Conservation (phyloP, 1,140 invertebrate genomes). For the Pseudomyrmex cubaensis region DNA sequence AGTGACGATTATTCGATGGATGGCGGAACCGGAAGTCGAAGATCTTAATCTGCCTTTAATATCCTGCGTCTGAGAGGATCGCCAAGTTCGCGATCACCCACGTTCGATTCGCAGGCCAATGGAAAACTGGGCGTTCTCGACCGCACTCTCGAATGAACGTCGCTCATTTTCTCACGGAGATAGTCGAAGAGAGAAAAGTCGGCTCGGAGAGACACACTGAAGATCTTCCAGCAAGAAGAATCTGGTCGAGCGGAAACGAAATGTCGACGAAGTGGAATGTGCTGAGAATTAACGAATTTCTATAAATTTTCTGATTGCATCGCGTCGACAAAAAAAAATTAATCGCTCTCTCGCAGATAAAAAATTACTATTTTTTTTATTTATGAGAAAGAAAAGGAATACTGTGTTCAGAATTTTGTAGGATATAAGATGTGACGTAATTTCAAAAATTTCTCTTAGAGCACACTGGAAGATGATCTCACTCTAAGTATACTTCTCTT, state of each 20-base stretch:
- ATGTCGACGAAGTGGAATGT: conserved; percentile 39
- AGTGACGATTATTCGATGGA: conserved; percentile 51
- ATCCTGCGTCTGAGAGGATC: conserved; percentile 72
- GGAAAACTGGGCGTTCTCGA: conserved; percentile 57
- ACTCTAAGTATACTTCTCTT: conserved; percentile 12
- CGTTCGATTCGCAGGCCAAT: conserved; percentile 42
- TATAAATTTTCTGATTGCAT: neutral
- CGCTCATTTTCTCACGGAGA: conserved; percentile 72
- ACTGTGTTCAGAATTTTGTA: neutral
- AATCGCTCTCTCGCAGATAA: conserved; percentile 24
- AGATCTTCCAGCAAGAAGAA: conserved; percentile 8
- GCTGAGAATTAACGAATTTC: conserved; percentile 54
- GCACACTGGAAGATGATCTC: conserved; percentile 2
- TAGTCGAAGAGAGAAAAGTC: conserved; percentile 49
- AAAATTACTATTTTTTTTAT: too few relatives aligned
- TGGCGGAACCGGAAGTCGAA: conserved; percentile 60
- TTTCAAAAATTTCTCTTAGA: conserved; percentile 13
- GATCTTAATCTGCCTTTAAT: conserved; percentile 76
- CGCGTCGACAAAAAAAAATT: conserved; percentile 31
- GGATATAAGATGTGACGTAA: neutral
- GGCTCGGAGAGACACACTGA: neutral
- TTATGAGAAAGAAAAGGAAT: too few relatives aligned
- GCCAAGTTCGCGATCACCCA: neutral
- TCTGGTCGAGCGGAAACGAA: conserved; percentile 42
- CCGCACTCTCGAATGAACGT: conserved; percentile 39